Percentiles rank a stretch among this genome's conserved stretches.
Conservation (phyloP, 2,113 vertebrate species). For the Corydoras sp. region DNA sequence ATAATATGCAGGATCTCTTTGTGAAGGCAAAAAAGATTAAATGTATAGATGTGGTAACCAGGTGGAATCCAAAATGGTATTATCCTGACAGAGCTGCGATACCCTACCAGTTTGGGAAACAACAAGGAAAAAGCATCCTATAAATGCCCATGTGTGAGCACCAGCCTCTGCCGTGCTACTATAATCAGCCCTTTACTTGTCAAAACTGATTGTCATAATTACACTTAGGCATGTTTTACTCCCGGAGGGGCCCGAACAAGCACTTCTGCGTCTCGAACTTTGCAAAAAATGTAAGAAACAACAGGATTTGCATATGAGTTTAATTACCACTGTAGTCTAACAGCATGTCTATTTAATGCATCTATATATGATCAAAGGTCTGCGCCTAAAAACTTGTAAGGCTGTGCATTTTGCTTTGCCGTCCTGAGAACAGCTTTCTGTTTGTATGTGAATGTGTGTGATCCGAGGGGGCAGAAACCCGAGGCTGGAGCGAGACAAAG, state of each 20-base stretch:
- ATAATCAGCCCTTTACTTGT: slow-evolving; percentile 15
- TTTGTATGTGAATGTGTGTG: slow-evolving; percentile 41
- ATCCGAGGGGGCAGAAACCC: slow-evolving; percentile 51
- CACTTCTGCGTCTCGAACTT: slow-evolving; percentile 15
- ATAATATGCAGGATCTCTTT: too few species aligned
- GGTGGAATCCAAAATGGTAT: too few species aligned
- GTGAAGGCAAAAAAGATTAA: too few species aligned
- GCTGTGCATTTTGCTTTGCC: slow-evolving; percentile 6
- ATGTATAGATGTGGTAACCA: too few species aligned
- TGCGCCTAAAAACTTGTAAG: slow-evolving; percentile 1
- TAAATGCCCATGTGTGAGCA: too few species aligned
- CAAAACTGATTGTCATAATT: slow-evolving; percentile 49
- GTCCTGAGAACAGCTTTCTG: neutral
- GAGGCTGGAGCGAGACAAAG: slow-evolving; percentile 50
- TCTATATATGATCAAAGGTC: slow-evolving; percentile 12
- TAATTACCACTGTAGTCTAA: neutral
- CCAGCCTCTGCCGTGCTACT: too few species aligned
- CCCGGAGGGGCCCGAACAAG: slow-evolving; percentile 50
- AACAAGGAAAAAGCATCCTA: too few species aligned
- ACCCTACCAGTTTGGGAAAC: too few species aligned
- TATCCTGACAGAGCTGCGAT: too few species aligned
- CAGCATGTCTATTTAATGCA: neutral
- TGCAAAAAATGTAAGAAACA: slow-evolving; percentile 7
- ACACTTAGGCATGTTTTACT: slow-evolving; percentile 49
- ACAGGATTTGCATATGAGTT: neutral